Evolutionary conservation across 2,888 invertebrate genomes (phyloP), one percentile per base, ranked within the genome.

Genomic region (Myopa tessellatipennis): DNA sequence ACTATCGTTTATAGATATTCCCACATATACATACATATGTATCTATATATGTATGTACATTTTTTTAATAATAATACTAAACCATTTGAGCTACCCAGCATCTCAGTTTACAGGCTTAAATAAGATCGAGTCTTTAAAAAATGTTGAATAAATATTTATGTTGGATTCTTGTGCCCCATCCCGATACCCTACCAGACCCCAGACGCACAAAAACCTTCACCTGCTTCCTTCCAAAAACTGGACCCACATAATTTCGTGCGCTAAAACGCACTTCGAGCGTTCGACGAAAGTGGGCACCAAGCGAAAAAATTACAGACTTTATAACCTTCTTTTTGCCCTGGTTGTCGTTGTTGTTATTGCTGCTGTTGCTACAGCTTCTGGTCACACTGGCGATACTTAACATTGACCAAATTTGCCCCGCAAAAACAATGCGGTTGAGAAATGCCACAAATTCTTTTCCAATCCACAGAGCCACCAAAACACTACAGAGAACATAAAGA

Each of bases 241-340:
- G 38, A 36, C 4, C 16, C 36, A 55, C 34, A 52, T 65, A 55
- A 14, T 60, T 68, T 80, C 79, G 80, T 79, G 79, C 79, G 80
- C 78, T 78, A 78, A 77, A 80, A 81, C 82, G 80, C 80, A 82
- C 81, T 81, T 80, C 80, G 78, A 79, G 76, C 81, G 81, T 81
- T 80, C 81, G 82, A 78, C 82, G 52, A 40, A 58, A 74, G 74
- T 63, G 60, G 55, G 14, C 61, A 5, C 52, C 18, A 55, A 52
- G n/a, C n/a, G 67, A 18, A 34, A 45, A 45, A 50, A 4, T 26
- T 36, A 67, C 52, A 16, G 38, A 67, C 18, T 12, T 38, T 12
- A 67, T 34, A 55, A 58, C 52, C 34, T 63, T 34, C 14, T 73
- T 73, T n/a, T 63, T 55, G 67, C 40, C 38, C 8, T 52, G 38